A percentile compares a stretch with the other conserved stretches of the same genome.
phyloP scores from a whole-genome alignment of 2,113 vertebrate species.

The Castor canadensis region DNA sequence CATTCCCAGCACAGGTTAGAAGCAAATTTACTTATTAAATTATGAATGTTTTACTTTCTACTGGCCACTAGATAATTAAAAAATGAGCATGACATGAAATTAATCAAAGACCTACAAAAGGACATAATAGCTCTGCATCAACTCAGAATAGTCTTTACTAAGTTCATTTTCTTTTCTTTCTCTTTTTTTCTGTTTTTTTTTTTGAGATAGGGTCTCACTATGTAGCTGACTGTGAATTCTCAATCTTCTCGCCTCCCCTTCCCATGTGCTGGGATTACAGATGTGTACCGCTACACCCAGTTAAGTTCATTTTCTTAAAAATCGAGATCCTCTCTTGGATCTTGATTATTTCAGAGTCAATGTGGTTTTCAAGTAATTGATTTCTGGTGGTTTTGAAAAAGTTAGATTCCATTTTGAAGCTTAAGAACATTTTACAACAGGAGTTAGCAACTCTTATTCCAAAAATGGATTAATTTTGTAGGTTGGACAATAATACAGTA shows the following conservation, averaged over 20 bases:
- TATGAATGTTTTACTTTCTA: slow-evolving; percentile 76
- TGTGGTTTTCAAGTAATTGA: slow-evolving; percentile 9
- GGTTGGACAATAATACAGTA: background rate
- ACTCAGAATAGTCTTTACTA: background rate
- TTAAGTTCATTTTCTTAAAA: background rate
- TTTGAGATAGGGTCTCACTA: no score
- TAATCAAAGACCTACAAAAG: slow-evolving; percentile 39
- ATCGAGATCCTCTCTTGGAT: background rate
- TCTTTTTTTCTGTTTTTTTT: no score
- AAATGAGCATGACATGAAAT: slow-evolving; percentile 73
- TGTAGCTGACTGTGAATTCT: no score
- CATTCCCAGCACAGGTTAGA: slow-evolving; percentile 61
- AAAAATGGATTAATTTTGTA: slow-evolving; percentile 7
- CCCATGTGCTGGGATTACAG: no score
- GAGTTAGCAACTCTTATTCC: background rate
- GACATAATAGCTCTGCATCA: background rate
- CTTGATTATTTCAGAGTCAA: background rate
- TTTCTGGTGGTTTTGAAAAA: slow-evolving; percentile 41
- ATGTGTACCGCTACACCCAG: no score
- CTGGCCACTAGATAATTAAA: slow-evolving; percentile 73
- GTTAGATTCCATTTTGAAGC: background rate
- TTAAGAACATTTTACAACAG: slow-evolving; percentile 1
- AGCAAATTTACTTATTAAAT: slow-evolving; percentile 78
- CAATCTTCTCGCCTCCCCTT: no score
- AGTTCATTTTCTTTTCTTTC: background rate